Conservation (phyloP, 1,140 invertebrate genomes). For the Drosophila subobscura region DNA sequence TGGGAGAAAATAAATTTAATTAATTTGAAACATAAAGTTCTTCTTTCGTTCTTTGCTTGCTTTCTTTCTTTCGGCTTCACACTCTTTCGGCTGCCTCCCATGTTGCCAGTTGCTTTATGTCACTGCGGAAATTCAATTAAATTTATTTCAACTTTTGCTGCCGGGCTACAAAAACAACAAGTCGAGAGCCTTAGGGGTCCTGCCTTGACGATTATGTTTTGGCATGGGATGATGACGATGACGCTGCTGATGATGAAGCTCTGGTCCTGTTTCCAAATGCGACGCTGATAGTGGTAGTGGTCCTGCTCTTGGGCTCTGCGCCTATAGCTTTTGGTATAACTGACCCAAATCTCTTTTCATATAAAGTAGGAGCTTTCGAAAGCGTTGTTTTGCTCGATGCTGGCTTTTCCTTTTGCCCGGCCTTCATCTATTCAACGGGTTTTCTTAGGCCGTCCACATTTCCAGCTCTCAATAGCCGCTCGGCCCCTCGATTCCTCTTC, state of each 20-base stretch:
- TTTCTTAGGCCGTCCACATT: conserved; percentile 39
- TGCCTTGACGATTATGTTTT: conserved; percentile 66
- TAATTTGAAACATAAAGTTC: conserved; percentile 66
- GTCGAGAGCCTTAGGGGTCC: conserved; percentile 42
- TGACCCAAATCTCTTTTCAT: conserved; percentile 65
- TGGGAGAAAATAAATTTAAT: conserved; percentile 68
- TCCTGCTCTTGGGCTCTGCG: conserved; percentile 19
- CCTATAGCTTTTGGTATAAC: conserved; percentile 65
- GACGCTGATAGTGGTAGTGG: conserved; percentile 9
- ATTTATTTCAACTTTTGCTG: conserved; percentile 75
- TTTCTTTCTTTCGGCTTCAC: conserved; percentile 16
- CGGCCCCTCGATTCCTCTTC: not conserved
- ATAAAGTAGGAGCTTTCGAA: conserved; percentile 28
- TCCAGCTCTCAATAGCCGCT: conserved; percentile 10
- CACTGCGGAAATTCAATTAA: conserved; percentile 76
- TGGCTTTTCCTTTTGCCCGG: conserved; percentile 17
- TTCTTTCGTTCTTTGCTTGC: conserved; percentile 29
- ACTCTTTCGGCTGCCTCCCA: conserved; percentile 12
- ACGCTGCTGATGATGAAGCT: conserved; percentile 46
- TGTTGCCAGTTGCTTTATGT: conserved; percentile 44
- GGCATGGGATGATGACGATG: conserved; percentile 49
- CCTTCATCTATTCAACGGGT: conserved; percentile 48
- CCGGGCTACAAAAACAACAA: conserved; percentile 33
- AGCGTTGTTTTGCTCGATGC: conserved; percentile 26
- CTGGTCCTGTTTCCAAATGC: conserved; percentile 24